Conservation (phyloP, 2,797 vertebrate genomes). For the Neosalanx taihuensis region DNA sequence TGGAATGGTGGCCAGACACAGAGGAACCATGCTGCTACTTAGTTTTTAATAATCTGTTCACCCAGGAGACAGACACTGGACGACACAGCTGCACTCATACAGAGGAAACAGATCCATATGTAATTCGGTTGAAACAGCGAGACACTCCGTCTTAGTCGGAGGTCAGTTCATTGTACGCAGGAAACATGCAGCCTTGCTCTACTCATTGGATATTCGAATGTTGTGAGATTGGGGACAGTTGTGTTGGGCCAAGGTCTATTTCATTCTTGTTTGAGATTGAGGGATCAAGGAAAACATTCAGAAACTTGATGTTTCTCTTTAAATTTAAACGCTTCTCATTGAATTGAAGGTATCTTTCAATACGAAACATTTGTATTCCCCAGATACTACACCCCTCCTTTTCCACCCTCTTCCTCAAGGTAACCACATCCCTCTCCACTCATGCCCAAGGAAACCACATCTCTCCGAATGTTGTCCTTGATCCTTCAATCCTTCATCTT, state of each 20-base stretch:
- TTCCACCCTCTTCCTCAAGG: too few relatives aligned
- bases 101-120: constrained; percentile 5
- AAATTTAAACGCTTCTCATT: too few relatives aligned
- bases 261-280: too few relatives aligned
- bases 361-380: too few relatives aligned
- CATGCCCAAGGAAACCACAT: neutral
- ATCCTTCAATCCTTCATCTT: too few relatives aligned
- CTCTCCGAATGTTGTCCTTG: too few relatives aligned
- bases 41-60: constrained; percentile 25
- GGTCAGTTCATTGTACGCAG: neutral
- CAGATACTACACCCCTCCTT: too few relatives aligned
- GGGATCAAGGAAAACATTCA: too few relatives aligned
- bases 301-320: too few relatives aligned
- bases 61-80: constrained; percentile 10
- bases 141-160: neutral
- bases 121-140: constrained; percentile 5
- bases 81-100: neutral
- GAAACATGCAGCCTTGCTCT: neutral
- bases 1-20: constrained; percentile 16
- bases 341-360: too few relatives aligned
- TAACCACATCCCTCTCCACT: too few relatives aligned
- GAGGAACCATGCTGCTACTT: constrained; percentile 22
- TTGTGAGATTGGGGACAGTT: neutral
- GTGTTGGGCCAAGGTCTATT: too few relatives aligned
- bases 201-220: neutral